A percentile compares a stretch with the other conserved stretches of the same genome.
Conservation (phyloP, 2,888 invertebrate genomes). For the Volucella inflata region DNA sequence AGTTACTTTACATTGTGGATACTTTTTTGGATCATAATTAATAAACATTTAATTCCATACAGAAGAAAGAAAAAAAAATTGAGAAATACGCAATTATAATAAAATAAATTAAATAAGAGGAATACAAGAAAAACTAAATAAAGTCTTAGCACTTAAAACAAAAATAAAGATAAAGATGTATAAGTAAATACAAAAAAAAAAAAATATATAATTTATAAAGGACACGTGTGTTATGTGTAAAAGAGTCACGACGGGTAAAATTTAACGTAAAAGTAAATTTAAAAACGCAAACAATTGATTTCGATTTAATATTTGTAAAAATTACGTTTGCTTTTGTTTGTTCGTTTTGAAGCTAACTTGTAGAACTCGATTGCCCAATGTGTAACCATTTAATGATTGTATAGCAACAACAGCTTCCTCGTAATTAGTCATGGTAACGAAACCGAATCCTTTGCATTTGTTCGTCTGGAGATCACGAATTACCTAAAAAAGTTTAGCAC, state of each 20-base stretch:
- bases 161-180: conserved; percentile 39
- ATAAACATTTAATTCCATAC: conserved; percentile 61
- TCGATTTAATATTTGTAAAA: conserved; percentile 78
- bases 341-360: conserved; percentile 99
- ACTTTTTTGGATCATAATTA: conserved; percentile 26
- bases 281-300: conserved; percentile 75
- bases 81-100: conserved; percentile 68
- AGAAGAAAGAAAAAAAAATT: conserved; percentile 52
- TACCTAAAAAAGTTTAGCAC: conserved; percentile 84
- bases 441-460: conserved; percentile 99
- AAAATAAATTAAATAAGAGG: conserved; percentile 77
- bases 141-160: conserved; percentile 68
- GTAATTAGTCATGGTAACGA: conserved; percentile 99
- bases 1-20: conserved; percentile 29
- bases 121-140: conserved; percentile 61
- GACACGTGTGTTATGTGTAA: conserved; percentile 46
- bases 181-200: conserved; percentile 53
- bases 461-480: conserved; percentile 97
- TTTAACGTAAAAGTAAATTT: conserved; percentile 70
- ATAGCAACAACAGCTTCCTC: conserved; percentile 98
- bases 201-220: conserved; percentile 26
- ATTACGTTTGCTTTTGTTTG: conserved; percentile 89
- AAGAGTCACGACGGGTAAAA: conserved; percentile 38
- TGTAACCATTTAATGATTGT: conserved; percentile 97
- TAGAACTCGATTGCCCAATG: conserved; percentile 96